Percentiles rank a stretch among this genome's conserved stretches.
Conservation (phyloP, 2,113 vertebrate genomes). For the Cochlearius cochlearius region DNA sequence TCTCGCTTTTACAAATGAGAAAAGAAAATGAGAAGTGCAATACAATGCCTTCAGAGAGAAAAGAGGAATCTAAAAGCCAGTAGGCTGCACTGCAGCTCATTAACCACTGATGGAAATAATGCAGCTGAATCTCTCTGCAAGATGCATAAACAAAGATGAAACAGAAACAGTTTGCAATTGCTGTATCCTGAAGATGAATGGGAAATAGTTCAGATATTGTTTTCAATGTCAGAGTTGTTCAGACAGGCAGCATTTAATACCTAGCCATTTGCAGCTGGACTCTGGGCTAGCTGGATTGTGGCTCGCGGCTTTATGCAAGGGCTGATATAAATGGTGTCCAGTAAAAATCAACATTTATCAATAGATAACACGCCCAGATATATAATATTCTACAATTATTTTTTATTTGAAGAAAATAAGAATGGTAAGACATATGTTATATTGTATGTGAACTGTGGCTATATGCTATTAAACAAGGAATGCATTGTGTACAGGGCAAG, state of each 20-base stretch:
- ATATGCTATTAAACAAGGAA: background rate
- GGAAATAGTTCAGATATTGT: background rate
- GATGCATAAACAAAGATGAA: background rate
- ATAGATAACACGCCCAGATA: background rate
- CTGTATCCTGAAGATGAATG: background rate
- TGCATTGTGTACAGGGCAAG: background rate
- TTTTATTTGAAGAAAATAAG: background rate
- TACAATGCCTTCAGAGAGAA: background rate
- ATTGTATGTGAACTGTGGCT: background rate
- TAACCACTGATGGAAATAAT: background rate
- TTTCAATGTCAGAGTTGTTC: background rate
- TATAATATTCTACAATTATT: rapidly evolving
- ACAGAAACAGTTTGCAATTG: background rate
- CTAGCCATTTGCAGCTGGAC: background rate
- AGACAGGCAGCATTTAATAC: background rate
- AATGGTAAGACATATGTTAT: background rate
- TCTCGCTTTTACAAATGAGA: background rate
- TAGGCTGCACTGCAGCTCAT: constrained; percentile 12
- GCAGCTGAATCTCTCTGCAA: background rate
- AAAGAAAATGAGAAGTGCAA: background rate
- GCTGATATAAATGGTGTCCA: background rate
- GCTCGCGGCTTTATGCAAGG: background rate
- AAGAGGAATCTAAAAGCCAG: background rate
- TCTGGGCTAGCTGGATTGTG: background rate
- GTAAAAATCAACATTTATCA: background rate